Base-by-base conservation (phyloP, 2,797 vertebrate genomes). In the Pagetopsis macropterus region DNA sequence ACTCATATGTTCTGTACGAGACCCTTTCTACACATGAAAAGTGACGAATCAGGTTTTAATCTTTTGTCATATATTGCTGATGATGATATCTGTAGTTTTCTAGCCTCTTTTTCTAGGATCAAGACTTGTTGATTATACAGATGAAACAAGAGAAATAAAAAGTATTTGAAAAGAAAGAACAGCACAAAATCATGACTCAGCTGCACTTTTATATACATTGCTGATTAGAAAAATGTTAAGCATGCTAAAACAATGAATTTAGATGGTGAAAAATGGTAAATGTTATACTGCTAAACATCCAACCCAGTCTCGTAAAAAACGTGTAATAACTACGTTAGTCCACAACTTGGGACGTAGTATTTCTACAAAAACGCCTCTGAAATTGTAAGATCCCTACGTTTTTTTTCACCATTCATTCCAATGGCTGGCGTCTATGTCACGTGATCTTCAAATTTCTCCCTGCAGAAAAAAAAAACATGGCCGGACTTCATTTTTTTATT, bases 131-230 rank as follows among this genome's bases (percentile, higher is more conserved):
- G 68, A 54, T 52, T 51, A 48, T 9, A 50, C 40, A 46, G 12
- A 58, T 55, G 37, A 67, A 69, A 73, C 33, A 11, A 59, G 41
- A 4, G 1, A 41, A 54, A 49, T 5, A 68, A 70, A 75, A 14
- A 69, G 33, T 49, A 68, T 33, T 1, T 56, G 15, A 15, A 60
- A 67, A 59, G 37, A 62, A 27, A 60, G n/a, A 31, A 13, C 23
- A 46, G 52, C 43, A 16, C 55, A 49, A 10, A 69, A 63, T 78
- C 52, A 63, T 40, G 44, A 13, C 16, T 41, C 17, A 27, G 40
- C 49, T 54, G 7, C 17, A 1, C 49, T 52, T 27, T 59, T 63
- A 17, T 55, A 16, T 44, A 41, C 9, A 31, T 7, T 41, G 15
- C n/a, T 64, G n/a, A 62, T 49, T n/a, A 37, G 21, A 19, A 59